Evolutionary conservation across 2,113 vertebrate genomes (phyloP), one percentile per base, ranked within the genome.

Genomic region (Callocephalon fimbriatum): DNA sequence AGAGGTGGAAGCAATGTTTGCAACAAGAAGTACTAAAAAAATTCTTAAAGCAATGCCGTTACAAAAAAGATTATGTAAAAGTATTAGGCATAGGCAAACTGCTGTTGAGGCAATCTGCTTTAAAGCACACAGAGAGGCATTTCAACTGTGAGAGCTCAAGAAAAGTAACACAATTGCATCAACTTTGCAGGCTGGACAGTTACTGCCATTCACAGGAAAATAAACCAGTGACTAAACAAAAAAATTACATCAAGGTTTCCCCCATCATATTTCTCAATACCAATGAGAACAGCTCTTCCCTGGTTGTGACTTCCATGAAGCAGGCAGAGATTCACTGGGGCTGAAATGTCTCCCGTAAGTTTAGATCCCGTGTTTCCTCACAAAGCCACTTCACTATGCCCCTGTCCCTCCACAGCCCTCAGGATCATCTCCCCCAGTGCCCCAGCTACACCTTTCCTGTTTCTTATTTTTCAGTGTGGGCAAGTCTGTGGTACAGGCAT

Each of bases 181-280:
- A 93, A 32, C 75, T 91, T 96, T 84, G 88, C 38, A 94, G 71
- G 70, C 79, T 92, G 73, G 95, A 87, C 80, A 78, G 92, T 87
- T 96, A 95, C 91, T 95, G 79, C 81, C 65, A 95, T 95, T 95
- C 88, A 94, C 83, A 95, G 76, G 61, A 95, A 94, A 93, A 93
- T 53, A 92, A 93, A 87, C n/a, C 22, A 76, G 40, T 65, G 82
- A 84, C 63, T 92, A 90, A 77, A 90, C 47, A 35, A 77, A 85
- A 71, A 35, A 35, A 15, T 4, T 22, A 50, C 37, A 42, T 50
- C 15, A 54, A 65, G 6, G 6, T 35, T 51, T 10, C 38, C 25
- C 40, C 35, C 25, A 18, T 53, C 53, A 50, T 56, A 82, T 88
- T 83, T 86, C 68, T 92, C 51, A 87, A 22, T 3, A 82, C 22